Percentiles rank a stretch among this genome's conserved stretches.
These are phyloP conservation scores for Ectropis crepuscularia DNA, from an alignment of 2,888 invertebrate species.

Conservation along the genomic window DNA sequence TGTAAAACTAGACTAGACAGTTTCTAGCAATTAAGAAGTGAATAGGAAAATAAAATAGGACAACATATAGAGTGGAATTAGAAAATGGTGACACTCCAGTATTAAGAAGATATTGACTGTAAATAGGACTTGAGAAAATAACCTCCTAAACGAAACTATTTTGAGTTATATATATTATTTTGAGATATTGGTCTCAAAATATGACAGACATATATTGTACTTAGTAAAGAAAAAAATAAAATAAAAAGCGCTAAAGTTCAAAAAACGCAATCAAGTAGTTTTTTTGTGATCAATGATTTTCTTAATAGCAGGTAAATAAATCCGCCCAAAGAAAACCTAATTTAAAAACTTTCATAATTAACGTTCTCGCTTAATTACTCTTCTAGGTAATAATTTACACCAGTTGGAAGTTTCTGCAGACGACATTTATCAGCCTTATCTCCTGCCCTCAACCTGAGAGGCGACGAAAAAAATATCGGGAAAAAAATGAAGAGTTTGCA, in stretches of 20 bases:
- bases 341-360: slow-evolving; percentile 43
- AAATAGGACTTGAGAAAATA: too few species aligned
- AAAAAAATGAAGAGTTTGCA: slow-evolving; percentile 65
- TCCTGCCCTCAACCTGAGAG: slow-evolving; percentile 44
- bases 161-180: too few species aligned
- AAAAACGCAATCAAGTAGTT: neutral
- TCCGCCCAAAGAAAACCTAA: slow-evolving; percentile 5
- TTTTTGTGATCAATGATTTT: neutral
- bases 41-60: too few species aligned
- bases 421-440: slow-evolving; percentile 53
- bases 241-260: neutral
- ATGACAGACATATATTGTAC: too few species aligned
- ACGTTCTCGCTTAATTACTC: slow-evolving; percentile 50
- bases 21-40: too few species aligned
- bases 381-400: slow-evolving; percentile 44
- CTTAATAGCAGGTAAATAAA: neutral
- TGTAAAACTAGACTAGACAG: too few species aligned
- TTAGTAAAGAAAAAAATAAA: too few species aligned
- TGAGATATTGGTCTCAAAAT: too few species aligned
- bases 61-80: too few species aligned
- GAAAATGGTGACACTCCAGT: too few species aligned
- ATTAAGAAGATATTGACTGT: too few species aligned
- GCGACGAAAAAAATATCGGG: slow-evolving; percentile 46
- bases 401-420: slow-evolving; percentile 41
- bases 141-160: too few species aligned